Evolutionary conservation across 1,140 invertebrate species (phyloP).

Genomic region (Cotesia chilonis): DNA sequence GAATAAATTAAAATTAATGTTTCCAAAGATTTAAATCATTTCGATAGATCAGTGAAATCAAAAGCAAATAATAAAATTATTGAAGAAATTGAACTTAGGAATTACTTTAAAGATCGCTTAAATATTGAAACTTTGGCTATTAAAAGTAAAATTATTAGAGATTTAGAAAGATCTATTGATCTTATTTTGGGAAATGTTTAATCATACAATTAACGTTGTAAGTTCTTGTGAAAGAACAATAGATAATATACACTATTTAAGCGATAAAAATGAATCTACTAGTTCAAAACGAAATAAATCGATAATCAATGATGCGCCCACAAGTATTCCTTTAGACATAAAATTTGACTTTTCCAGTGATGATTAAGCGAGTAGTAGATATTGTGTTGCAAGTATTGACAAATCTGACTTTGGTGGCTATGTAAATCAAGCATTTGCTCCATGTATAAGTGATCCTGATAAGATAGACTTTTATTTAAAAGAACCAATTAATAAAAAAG

Average conservation of each 20-base stretch:
- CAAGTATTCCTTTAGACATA: slow-evolving; percentile 40
- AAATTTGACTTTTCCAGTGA: slow-evolving; percentile 46
- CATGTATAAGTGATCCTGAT: slow-evolving; percentile 53
- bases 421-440: slow-evolving; percentile 56
- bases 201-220: slow-evolving; percentile 54
- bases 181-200: slow-evolving; percentile 53
- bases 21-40: slow-evolving; percentile 43
- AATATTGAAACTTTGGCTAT: slow-evolving; percentile 17
- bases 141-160: slow-evolving; percentile 55
- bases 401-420: slow-evolving; percentile 40
- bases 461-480: slow-evolving; percentile 52
- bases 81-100: neutral
- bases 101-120: too few species aligned
- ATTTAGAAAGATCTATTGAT: slow-evolving; percentile 56
- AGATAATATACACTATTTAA: slow-evolving; percentile 8
- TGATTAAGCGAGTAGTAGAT: neutral
- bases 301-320: neutral
- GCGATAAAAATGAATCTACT: slow-evolving; percentile 18
- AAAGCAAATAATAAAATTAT: slow-evolving; percentile 10
- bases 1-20: slow-evolving; percentile 52
- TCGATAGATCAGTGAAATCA: slow-evolving; percentile 24
- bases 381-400: neutral
- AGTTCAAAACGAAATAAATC: neutral
- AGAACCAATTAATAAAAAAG: slow-evolving; percentile 22
- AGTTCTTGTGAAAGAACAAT: slow-evolving; percentile 40